These are phyloP conservation scores for Odontamblyopus rebecca DNA, from an alignment of 2,797 vertebrate species.

Conservation along the genomic window DNA sequence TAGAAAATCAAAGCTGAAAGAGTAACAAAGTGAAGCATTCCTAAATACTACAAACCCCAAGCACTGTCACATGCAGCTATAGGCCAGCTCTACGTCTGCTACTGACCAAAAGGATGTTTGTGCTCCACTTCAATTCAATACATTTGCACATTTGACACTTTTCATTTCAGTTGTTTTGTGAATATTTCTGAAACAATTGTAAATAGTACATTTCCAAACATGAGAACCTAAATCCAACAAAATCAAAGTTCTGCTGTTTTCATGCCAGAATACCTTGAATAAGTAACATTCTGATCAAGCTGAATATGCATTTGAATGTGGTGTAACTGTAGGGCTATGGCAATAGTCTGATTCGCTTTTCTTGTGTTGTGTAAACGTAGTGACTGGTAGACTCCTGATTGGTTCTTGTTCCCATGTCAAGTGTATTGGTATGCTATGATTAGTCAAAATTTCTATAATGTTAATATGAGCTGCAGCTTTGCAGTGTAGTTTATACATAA, in stretches of 20 bases:
- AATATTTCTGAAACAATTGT: neutral
- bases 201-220: neutral
- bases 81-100: slow-evolving; percentile 11
- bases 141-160: slow-evolving; percentile 1
- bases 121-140: neutral
- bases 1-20: slow-evolving; percentile 40
- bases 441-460: neutral
- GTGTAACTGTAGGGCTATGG: slow-evolving; percentile 6
- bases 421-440: neutral
- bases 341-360: neutral
- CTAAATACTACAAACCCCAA: slow-evolving; percentile 53
- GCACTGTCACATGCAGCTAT: slow-evolving; percentile 52
- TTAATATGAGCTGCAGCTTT: neutral
- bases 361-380: slow-evolving; percentile 6
- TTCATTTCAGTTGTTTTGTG: neutral
- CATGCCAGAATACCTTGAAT: slow-evolving; percentile 2
- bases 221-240: neutral
- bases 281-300: neutral
- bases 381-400: slow-evolving; percentile 13
- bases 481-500: neutral
- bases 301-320: slow-evolving; percentile 6
- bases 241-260: neutral
- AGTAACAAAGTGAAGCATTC: slow-evolving; percentile 29
- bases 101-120: neutral
- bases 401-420: neutral